A percentile compares a stretch with the other conserved stretches of the same genome.
Evolutionary conservation across 2,797 vertebrate genomes (phyloP).

Genomic region (Florisuga fusca): DNA sequence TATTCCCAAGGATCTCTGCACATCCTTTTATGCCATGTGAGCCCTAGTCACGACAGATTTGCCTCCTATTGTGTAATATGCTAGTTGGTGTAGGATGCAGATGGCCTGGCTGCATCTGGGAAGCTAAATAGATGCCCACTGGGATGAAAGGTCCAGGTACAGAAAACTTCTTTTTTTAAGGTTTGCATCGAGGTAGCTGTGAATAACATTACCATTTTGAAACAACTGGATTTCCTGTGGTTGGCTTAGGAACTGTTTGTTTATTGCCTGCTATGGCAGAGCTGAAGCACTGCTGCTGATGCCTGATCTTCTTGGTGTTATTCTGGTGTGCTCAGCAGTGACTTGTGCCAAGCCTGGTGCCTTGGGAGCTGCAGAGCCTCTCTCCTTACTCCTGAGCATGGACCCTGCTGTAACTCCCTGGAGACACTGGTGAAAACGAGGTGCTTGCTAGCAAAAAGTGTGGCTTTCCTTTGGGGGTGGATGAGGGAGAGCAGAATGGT

Average conservation of each 20-base stretch:
- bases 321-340: background rate
- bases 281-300: background rate
- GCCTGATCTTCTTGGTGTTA: background rate
- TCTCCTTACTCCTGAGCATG: fast-evolving
- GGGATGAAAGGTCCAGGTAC: background rate
- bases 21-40: background rate
- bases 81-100: background rate
- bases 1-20: background rate
- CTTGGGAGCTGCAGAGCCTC: background rate
- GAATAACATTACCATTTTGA: background rate
- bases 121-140: background rate
- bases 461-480: background rate
- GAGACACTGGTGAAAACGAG: background rate
- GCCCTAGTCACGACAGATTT: background rate
- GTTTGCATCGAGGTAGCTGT: background rate
- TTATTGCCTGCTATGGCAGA: background rate
- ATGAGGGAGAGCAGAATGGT: background rate
- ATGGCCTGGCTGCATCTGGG: background rate
- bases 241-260: background rate
- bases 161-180: background rate
- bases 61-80: background rate
- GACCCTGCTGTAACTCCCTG: background rate
- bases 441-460: background rate
- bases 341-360: background rate
- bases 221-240: background rate